phyloP scores from a whole-genome alignment of 1,140 invertebrate genomes.

The Trichogramma pretiosum region DNA sequence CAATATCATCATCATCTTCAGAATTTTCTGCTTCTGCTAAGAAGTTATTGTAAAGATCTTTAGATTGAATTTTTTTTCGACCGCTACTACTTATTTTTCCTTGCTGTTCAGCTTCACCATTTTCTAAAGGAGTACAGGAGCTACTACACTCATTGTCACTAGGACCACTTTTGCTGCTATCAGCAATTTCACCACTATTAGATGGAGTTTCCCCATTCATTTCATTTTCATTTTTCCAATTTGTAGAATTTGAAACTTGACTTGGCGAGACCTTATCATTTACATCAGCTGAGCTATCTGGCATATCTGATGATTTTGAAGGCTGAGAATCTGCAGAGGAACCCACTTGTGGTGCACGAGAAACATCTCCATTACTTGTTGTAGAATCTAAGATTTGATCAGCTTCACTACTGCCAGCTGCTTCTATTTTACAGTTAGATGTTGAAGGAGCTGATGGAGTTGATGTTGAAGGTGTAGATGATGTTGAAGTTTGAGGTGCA shows the following conservation, averaged over 20 bases:
- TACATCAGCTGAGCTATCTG: conserved; percentile 52
- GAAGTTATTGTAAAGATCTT: conserved; percentile 26
- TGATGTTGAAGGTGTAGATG: too few relatives aligned
- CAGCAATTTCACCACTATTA: conserved; percentile 39
- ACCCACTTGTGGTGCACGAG: conserved; percentile 22
- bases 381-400: conserved; percentile 42
- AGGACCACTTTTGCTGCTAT: conserved; percentile 44
- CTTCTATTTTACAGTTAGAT: conserved; percentile 20
- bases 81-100: conserved; percentile 29
- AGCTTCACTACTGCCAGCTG: conserved; percentile 34
- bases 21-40: conserved; percentile 22
- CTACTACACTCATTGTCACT: conserved; percentile 41
- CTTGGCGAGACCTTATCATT: conserved; percentile 45
- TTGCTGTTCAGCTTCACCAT: conserved; percentile 43
- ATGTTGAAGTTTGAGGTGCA: too few relatives aligned
- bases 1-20: conserved; percentile 34
- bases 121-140: conserved; percentile 37
- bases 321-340: conserved; percentile 32
- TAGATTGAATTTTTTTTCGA: conserved; percentile 25
- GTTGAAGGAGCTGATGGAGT: too few relatives aligned
- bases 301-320: conserved; percentile 36
- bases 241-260: conserved; percentile 28
- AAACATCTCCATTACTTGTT: conserved; percentile 46
- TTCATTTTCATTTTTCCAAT: conserved; percentile 25
- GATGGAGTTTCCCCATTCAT: conserved; percentile 34